These are phyloP conservation scores for Zygaena filipendulae DNA, from an alignment of 2,888 invertebrate genomes.

Conservation along the genomic window DNA sequence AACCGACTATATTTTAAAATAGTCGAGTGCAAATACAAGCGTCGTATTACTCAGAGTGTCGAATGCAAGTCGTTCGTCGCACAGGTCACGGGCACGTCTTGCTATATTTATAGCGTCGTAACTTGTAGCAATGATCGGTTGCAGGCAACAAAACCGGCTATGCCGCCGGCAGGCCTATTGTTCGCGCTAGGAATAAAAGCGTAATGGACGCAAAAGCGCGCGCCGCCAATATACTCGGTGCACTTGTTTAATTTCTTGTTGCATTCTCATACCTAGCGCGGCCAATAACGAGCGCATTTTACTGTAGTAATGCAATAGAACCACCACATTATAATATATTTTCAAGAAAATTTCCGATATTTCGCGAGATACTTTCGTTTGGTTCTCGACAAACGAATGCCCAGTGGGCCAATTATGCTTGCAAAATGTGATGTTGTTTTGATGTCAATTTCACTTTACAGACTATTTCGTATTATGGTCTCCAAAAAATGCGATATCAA, in stretches of 20 bases:
- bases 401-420: too few species aligned
- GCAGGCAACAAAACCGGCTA: conserved; percentile 41
- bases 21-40: conserved; percentile 24
- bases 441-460: too few species aligned
- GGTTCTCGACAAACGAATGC: too few species aligned
- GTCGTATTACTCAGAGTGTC: conserved; percentile 22
- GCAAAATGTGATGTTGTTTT: too few species aligned
- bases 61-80: conserved; percentile 25
- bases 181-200: conserved; percentile 52
- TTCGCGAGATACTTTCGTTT: too few species aligned
- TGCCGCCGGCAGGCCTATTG: conserved; percentile 48
- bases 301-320: too few species aligned
- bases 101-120: conserved; percentile 60
- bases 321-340: too few species aligned
- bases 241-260: conserved; percentile 43
- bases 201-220: conserved; percentile 32
- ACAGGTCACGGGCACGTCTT: conserved; percentile 56
- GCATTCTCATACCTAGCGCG: conserved; percentile 23
- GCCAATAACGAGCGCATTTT: conserved; percentile 32
- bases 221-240: conserved; percentile 32
- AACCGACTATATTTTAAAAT: conserved; percentile 23
- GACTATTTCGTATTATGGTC: too few species aligned
- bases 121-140: conserved; percentile 54
- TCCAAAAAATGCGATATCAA: too few species aligned
- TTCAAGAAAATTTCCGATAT: conserved; percentile 22